Percentiles rank a stretch among this genome's conserved stretches.
These are phyloP conservation scores for Lasioglossum pauxillum DNA, from an alignment of 2,888 invertebrate genomes.

Conservation along the genomic window DNA sequence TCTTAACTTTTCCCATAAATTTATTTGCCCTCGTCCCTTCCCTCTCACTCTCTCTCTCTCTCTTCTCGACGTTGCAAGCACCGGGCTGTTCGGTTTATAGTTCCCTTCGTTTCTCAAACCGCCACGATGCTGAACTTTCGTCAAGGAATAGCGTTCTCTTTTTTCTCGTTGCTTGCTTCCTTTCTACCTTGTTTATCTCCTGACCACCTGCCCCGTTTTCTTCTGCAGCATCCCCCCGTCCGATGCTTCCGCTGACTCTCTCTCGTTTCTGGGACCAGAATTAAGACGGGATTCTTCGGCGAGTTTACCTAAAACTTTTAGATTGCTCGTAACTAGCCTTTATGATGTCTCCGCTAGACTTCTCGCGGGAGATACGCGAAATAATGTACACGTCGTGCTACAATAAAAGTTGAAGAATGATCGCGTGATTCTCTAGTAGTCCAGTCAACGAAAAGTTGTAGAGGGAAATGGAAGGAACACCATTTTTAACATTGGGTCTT, in stretches of 20 bases:
- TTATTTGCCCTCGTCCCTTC: conserved; percentile 74
- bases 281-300: conserved; percentile 37
- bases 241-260: conserved; percentile 20
- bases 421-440: too few species aligned
- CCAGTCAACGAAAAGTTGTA: too few species aligned
- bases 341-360: background rate
- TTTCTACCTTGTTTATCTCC: conserved; percentile 46
- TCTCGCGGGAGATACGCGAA: conserved; percentile 37
- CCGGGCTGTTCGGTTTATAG: conserved; percentile 12
- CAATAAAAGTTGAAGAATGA: background rate
- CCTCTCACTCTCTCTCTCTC: background rate
- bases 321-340: background rate
- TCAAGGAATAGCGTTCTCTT: conserved; percentile 72
- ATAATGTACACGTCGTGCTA: conserved; percentile 32
- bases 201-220: conserved; percentile 55
- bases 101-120: conserved; percentile 58
- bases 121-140: conserved; percentile 78
- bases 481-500: too few species aligned
- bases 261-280: conserved; percentile 10
- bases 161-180: conserved; percentile 40
- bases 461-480: too few species aligned
- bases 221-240: conserved; percentile 10
- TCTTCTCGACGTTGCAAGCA: conserved; percentile 6
- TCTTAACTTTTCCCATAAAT: conserved; percentile 83
- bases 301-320: conserved; percentile 38